Percentiles rank a stretch among this genome's conserved stretches.
Evolutionary conservation across 2,888 invertebrate species (phyloP).

Genomic region (Lasioglossum lativentre): DNA sequence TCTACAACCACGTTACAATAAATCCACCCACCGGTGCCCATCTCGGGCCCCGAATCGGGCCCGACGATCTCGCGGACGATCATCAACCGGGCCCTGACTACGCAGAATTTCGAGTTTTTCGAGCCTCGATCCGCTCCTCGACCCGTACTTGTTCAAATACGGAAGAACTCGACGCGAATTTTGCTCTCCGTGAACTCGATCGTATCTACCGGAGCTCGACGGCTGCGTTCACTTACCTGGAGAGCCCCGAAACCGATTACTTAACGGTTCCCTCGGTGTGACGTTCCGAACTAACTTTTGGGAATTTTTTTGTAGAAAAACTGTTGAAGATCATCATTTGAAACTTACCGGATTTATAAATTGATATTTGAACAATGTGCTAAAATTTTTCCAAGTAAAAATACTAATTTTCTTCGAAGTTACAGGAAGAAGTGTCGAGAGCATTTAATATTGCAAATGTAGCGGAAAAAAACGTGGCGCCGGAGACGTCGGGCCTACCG

Average conservation of each 20-base stretch:
- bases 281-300: not conserved
- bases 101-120: constrained; percentile 71
- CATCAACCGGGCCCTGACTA: constrained; percentile 67
- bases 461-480: not conserved
- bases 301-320: not conserved
- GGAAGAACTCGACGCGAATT: not conserved
- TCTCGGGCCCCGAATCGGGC: constrained; percentile 22
- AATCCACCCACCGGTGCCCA: constrained; percentile 62
- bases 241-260: not conserved
- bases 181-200: not conserved
- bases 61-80: constrained; percentile 11
- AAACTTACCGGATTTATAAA: not conserved
- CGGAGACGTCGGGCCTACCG: not conserved
- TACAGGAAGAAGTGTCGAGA: not conserved
- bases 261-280: not conserved
- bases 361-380: not conserved
- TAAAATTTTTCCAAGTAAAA: not conserved
- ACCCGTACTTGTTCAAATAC: not conserved
- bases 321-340: accelerated
- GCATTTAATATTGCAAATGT: too few relatives aligned
- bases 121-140: constrained; percentile 52
- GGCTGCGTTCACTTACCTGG: not conserved
- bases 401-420: not conserved
- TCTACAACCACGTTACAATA: constrained; percentile 53
- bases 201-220: not conserved